These are phyloP conservation scores for Pangasius krempfi DNA, from an alignment of 2,797 vertebrate genomes.

Conservation along the genomic window DNA sequence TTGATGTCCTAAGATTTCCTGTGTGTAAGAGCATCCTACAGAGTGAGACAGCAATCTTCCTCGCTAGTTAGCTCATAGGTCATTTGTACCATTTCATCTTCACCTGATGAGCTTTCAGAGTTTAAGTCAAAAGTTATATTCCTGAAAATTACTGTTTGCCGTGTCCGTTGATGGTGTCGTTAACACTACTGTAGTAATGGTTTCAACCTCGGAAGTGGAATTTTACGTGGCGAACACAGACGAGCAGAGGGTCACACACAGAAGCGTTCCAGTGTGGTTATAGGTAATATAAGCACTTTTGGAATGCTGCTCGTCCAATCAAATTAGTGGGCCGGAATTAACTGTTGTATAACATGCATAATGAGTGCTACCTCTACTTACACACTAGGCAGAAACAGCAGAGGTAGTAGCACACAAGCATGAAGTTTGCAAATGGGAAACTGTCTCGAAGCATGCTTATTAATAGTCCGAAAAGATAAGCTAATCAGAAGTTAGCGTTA, in stretches of 20 bases:
- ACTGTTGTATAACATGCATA: not conserved
- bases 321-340: not conserved
- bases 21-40: not conserved
- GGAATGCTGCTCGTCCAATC: not conserved
- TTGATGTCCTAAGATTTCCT: not conserved
- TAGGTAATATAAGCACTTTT: not conserved
- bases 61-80: not conserved
- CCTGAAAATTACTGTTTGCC: not conserved
- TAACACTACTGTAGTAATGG: not conserved
- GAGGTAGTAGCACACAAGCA: not conserved
- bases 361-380: not conserved
- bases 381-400: not conserved
- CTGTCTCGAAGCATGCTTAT: not conserved
- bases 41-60: not conserved
- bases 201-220: not conserved
- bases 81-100: not conserved
- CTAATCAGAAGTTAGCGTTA: too few relatives aligned
- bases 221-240: not conserved
- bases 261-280: not conserved
- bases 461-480: not conserved
- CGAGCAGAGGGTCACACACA: not conserved
- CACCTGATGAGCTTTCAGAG: not conserved
- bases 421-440: not conserved
- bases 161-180: not conserved
- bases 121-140: not conserved